Evolutionary conservation across 1,140 invertebrate genomes (phyloP).

Genomic region (Mya arenaria): DNA sequence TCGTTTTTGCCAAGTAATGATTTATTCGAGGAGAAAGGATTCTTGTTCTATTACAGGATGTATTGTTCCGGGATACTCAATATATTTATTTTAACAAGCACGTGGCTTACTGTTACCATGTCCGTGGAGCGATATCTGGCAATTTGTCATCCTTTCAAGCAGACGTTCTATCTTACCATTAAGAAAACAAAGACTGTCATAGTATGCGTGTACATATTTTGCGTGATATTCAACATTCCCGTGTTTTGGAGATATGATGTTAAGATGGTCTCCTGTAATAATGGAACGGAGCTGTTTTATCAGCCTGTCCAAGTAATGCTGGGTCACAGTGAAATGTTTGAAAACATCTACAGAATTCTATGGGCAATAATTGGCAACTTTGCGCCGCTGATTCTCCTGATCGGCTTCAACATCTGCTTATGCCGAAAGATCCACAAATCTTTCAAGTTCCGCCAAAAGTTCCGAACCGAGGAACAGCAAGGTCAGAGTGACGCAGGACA

Average conservation of each 20-base stretch:
- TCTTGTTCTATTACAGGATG: constrained; percentile 73
- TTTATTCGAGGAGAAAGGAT: constrained; percentile 61
- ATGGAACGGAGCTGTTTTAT: constrained; percentile 48
- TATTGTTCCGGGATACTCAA: constrained; percentile 77
- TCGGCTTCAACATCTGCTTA: constrained; percentile 77
- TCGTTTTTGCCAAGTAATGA: constrained; percentile 74
- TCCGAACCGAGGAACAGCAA: constrained; percentile 60
- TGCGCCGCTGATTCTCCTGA: constrained; percentile 74
- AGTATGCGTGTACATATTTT: constrained; percentile 74
- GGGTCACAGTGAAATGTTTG: constrained; percentile 59
- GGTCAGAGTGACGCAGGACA: constrained; percentile 64
- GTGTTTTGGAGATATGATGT: constrained; percentile 77
- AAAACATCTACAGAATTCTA: constrained; percentile 72
- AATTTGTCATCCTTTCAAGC: constrained; percentile 77
- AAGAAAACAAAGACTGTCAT: constrained; percentile 75
- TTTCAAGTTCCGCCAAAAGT: constrained; percentile 73
- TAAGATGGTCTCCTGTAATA: constrained; percentile 55
- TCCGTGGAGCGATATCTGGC: constrained; percentile 79
- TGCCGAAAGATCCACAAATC: constrained; percentile 76
- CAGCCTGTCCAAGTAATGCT: constrained; percentile 55
- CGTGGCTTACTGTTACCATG: constrained; percentile 79
- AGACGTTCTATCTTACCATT: constrained; percentile 76
- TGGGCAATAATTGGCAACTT: constrained; percentile 79
- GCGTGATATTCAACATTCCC: constrained; percentile 76
- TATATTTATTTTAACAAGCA: constrained; percentile 79